Conservation (phyloP, 2,113 vertebrate genomes). For the Camelus dromedarius region DNA sequence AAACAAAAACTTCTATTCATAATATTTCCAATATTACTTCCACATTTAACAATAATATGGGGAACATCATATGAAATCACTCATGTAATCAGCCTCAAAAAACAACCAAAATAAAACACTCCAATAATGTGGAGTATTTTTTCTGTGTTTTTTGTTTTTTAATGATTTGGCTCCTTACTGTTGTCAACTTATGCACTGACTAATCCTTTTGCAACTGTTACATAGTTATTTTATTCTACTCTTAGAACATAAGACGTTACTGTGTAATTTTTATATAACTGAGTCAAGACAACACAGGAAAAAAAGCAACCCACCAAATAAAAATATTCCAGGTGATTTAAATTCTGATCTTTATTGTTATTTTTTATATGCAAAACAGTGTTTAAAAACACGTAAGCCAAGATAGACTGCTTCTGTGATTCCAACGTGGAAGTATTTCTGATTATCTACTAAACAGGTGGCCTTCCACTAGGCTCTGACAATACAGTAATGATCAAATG, state of each 20-base stretch:
- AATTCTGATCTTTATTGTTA: not conserved
- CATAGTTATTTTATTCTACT: conserved; percentile 32
- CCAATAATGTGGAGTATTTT: not conserved
- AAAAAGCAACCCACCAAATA: conserved; percentile 31
- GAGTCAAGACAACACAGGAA: conserved; percentile 1
- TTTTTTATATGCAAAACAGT: not conserved
- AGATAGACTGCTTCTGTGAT: conserved; percentile 25
- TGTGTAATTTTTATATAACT: conserved; percentile 44
- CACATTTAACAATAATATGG: conserved; percentile 17
- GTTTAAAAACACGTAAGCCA: conserved; percentile 17
- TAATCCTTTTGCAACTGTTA: conserved; percentile 14
- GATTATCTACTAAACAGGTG: conserved; percentile 42
- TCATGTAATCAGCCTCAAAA: conserved; percentile 14
- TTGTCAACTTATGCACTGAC: conserved; percentile 37
- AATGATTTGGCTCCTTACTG: not conserved
- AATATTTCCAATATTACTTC: conserved; percentile 47
- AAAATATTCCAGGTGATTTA: not conserved
- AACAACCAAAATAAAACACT: not conserved
- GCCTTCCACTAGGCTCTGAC: not conserved
- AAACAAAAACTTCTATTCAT: not conserved
- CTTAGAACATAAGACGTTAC: conserved; percentile 32
- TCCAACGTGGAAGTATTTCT: not conserved
- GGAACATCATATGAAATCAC: conserved; percentile 11
- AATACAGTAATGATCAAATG: not conserved
- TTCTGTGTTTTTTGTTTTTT: not conserved